phyloP scores from a whole-genome alignment of 2,797 vertebrate species.

The Gymnodraco acuticeps region DNA sequence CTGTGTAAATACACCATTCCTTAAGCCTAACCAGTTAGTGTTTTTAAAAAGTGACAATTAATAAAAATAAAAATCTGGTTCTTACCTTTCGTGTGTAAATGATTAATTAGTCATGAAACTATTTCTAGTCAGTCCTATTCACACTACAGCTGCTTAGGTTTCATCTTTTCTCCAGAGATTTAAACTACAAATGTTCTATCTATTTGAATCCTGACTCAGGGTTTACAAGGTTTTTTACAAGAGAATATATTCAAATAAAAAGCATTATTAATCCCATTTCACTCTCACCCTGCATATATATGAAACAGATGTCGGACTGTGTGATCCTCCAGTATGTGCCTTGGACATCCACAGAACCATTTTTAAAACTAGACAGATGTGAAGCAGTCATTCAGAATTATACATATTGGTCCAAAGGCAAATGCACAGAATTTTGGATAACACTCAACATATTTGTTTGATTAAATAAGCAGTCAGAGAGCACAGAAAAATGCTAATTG shows the following conservation, averaged over 20 bases:
- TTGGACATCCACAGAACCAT: not conserved
- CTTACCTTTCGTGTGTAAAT: constrained; percentile 6
- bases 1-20: not conserved
- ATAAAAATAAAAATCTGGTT: constrained; percentile 16
- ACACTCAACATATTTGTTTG: not conserved
- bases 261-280: not conserved
- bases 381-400: not conserved
- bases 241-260: not conserved
- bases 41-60: not conserved
- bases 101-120: not conserved
- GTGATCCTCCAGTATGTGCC: not conserved
- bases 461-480: not conserved
- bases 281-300: not conserved
- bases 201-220: not conserved
- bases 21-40: not conserved
- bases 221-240: not conserved
- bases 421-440: not conserved
- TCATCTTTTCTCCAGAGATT: not conserved
- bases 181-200: not conserved
- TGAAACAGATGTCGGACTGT: not conserved
- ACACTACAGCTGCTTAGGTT: not conserved
- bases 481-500: too few relatives aligned
- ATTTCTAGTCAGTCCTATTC: constrained; percentile 5
- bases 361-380: not conserved
- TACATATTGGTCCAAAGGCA: not conserved